phyloP scores from a whole-genome alignment of 2,113 vertebrate genomes.

The Pseudonaja textilis region DNA sequence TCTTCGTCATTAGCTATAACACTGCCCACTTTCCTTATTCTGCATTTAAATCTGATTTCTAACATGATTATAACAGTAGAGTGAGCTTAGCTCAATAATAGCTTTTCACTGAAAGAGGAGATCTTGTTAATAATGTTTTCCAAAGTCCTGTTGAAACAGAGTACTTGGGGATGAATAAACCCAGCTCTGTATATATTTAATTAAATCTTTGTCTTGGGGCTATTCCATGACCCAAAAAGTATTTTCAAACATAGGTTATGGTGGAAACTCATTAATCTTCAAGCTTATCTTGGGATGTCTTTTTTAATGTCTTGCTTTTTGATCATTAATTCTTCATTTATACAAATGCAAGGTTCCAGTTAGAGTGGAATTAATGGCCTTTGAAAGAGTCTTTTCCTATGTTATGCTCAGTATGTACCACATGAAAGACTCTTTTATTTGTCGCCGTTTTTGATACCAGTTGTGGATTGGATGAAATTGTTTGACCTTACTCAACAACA shows the following conservation, averaged over 20 bases:
- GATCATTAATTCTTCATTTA: conserved; percentile 71
- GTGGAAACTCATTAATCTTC: conserved; percentile 62
- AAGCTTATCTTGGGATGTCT: conserved; percentile 61
- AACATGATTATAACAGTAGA: conserved; percentile 32
- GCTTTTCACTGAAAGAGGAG: conserved; percentile 46
- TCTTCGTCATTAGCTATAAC: conserved; percentile 42
- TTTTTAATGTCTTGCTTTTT: conserved; percentile 56
- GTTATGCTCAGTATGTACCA: conserved; percentile 39
- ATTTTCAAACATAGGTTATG: conserved; percentile 36
- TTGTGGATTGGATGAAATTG: conserved; percentile 12
- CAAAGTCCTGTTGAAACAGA: conserved; percentile 51
- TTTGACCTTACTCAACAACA: conserved; percentile 47
- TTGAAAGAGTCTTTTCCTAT: conserved; percentile 41
- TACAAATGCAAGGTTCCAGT: conserved; percentile 58
- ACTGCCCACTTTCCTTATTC: conserved; percentile 5
- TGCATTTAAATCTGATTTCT: conserved; percentile 39
- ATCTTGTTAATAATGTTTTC: conserved; percentile 54
- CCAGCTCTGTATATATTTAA: conserved; percentile 33
- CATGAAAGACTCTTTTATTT: conserved; percentile 44
- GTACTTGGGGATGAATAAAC: conserved; percentile 49
- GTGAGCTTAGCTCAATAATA: conserved; percentile 2
- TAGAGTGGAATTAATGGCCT: conserved; percentile 60
- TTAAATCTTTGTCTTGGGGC: conserved; percentile 47
- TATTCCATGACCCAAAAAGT: conserved; percentile 46
- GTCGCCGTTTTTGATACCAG: conserved; percentile 13